Evolutionary conservation across 2,888 invertebrate genomes (phyloP), one percentile per base, ranked within the genome.

Genomic region (Oegoconia quadripuncta): DNA sequence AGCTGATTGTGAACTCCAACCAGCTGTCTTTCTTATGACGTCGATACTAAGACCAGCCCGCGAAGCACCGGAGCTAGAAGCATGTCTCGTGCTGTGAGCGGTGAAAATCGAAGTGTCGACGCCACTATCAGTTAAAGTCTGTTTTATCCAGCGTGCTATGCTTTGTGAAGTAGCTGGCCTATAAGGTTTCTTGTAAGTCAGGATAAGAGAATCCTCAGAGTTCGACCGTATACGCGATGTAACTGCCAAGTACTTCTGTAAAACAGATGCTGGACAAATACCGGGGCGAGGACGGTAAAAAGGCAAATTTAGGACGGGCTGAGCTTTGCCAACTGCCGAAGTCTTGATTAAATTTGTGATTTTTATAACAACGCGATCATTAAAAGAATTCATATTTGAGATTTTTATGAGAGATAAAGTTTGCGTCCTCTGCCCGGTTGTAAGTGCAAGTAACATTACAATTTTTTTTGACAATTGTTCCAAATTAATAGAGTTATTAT

Each of bases 1-100:
- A 3, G 5, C 11, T 3, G 25, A 25, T 3, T 7, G 3, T n/a
- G 12, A 1, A 5, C 30, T 37, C 37, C 37, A 37, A n/a, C 28
- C 37, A 1, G 37, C 37, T 2, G 30, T 5, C 9, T 25, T 9
- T 20, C n/a, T 18, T n/a, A 31, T 31, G 2, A 8, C 11, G 17
- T 31, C 31, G 3, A 31, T 2, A 3, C 3, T 8, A 2, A 31
- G 11, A 4, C 31, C 37, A 1, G 11, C 22, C 2, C 12, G 11
- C 2, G 8, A 13, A 1, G 44, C 37, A 1, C 30, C 30, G 2
- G 41, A 41, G 6, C 41, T 38, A 11, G 44, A 29, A 1, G 37
- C 40, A 15, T 41, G 38, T 4, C 38, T 23, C 6, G 44, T 41
- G 14, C 41, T 41, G 22, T 39, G 41, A 1, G 44, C 33, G 5